Base-by-base conservation (phyloP, 2,113 vertebrate species). In the Nothoprocta pentlandii region DNA sequence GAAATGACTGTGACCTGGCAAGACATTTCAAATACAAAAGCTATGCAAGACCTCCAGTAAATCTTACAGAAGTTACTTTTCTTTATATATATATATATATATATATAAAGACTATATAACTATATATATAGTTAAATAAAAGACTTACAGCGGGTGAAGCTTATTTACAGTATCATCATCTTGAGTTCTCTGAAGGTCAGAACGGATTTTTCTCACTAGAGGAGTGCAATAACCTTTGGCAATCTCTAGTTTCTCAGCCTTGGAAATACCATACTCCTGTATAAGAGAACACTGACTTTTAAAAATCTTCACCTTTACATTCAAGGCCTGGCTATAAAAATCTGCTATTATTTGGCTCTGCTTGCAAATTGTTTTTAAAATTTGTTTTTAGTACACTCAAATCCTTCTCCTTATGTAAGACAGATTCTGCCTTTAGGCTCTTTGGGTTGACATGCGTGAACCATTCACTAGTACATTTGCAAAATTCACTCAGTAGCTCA, bases 161-260 rank as follows among this genome's bases (percentile, higher is more conserved):
- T 99, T 99, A 97, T 99, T 99, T 92, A 99, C 99, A 68, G 99
- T 99, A 96, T 99, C 98, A 94, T 99, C 99, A 96, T 99, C 99
- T 96, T 99, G 99, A 67, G 99, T 99, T 92, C 99, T 98, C 96
- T 99, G 98, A 75, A 99, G 98, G 84, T 99, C 99, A 51, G 99
- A 98, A 68, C 98, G 98, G 54, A 99, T 99, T 97, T 99, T 99
- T 92, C 98, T 98, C 62, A 99, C 97, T 53, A 99, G 96, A 82
- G 99, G 98, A 84, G 98, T 98, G 91, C 99, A 99, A 94, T 99
- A 99, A 77, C 98, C 98, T 98, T 99, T 99, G 95, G 98, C 98
- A 97, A 99, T 99, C 95, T 99, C 98, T 88, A 99, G 56, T 93
- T 99, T 99, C 94, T 99, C 98, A 88, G 96, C 97, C 94, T 99